phyloP scores from a whole-genome alignment of 1,140 invertebrate species.

The Pseudoatta argentina region DNA sequence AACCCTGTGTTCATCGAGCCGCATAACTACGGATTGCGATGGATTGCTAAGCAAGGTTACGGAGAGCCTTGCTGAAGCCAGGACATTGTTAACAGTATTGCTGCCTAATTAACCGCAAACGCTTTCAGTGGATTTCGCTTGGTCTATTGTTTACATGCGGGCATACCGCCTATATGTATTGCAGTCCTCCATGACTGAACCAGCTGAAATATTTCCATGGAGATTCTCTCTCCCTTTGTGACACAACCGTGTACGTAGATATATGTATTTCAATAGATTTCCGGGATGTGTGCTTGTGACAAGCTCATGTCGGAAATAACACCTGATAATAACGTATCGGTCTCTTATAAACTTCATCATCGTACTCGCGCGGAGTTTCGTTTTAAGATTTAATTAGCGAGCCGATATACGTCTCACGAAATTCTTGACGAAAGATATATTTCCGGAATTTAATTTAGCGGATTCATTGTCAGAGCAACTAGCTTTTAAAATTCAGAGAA shows the following conservation, averaged over 20 bases:
- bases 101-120: constrained; percentile 81
- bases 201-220: constrained; percentile 78
- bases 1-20: constrained; percentile 42
- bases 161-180: constrained; percentile 70
- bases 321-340: constrained; percentile 24
- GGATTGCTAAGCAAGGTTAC: constrained; percentile 52
- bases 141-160: constrained; percentile 79
- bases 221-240: constrained; percentile 72
- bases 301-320: constrained; percentile 37
- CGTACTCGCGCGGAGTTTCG: not conserved
- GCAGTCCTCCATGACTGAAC: constrained; percentile 74
- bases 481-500: constrained; percentile 63
- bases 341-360: constrained; percentile 17
- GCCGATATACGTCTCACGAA: not conserved
- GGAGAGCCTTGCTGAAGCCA: constrained; percentile 54
- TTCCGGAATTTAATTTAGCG: constrained; percentile 57
- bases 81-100: constrained; percentile 81
- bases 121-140: constrained; percentile 77
- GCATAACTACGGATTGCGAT: constrained; percentile 61
- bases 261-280: constrained; percentile 30
- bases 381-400: constrained; percentile 42
- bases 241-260: constrained; percentile 31
- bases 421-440: constrained; percentile 36
- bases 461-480: constrained; percentile 36
- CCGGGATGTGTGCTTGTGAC: constrained; percentile 9